These are phyloP conservation scores for Chlorops oryzae DNA, from an alignment of 1,140 invertebrate species.

Conservation along the genomic window DNA sequence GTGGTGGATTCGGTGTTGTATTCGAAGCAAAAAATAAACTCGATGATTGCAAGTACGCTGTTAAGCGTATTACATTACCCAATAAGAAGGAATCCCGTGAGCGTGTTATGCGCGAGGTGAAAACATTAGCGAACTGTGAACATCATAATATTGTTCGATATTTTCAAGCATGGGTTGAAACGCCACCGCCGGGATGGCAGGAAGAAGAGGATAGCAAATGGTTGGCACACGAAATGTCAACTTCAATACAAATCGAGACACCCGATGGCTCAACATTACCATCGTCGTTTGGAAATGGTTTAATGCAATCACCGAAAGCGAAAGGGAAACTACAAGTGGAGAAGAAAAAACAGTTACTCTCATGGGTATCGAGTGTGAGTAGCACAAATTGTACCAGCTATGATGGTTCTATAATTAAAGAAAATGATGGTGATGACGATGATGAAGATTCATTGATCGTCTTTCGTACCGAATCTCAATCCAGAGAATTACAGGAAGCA, in stretches of 20 bases:
- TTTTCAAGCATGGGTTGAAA: conserved; percentile 85
- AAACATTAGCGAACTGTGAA: conserved; percentile 87
- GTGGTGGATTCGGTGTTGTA: conserved; percentile 95
- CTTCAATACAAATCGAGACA: conserved; percentile 45
- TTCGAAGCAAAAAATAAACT: conserved; percentile 93
- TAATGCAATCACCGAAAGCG: not conserved
- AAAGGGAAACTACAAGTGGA: conserved; percentile 14
- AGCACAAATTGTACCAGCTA: conserved; percentile 31
- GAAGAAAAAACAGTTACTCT: conserved; percentile 27
- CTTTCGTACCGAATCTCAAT: conserved; percentile 41
- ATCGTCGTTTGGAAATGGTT: conserved; percentile 16
- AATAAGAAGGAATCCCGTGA: conserved; percentile 73
- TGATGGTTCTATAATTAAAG: conserved; percentile 17
- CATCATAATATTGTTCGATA: conserved; percentile 93
- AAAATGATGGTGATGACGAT: conserved; percentile 27
- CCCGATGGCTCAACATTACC: conserved; percentile 38
- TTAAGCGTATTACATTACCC: conserved; percentile 87
- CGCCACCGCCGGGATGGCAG: conserved; percentile 81
- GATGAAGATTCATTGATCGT: conserved; percentile 41
- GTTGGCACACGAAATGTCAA: conserved; percentile 49
- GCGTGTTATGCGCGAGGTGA: conserved; percentile 87
- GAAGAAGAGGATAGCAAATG: conserved; percentile 68
- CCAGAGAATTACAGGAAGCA: conserved; percentile 24
- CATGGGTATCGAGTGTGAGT: conserved; percentile 39
- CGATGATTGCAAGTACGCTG: conserved; percentile 90